Evolutionary conservation across 2,113 vertebrate species (phyloP), one percentile per base, ranked within the genome.

Genomic region (Merops nubicus): DNA sequence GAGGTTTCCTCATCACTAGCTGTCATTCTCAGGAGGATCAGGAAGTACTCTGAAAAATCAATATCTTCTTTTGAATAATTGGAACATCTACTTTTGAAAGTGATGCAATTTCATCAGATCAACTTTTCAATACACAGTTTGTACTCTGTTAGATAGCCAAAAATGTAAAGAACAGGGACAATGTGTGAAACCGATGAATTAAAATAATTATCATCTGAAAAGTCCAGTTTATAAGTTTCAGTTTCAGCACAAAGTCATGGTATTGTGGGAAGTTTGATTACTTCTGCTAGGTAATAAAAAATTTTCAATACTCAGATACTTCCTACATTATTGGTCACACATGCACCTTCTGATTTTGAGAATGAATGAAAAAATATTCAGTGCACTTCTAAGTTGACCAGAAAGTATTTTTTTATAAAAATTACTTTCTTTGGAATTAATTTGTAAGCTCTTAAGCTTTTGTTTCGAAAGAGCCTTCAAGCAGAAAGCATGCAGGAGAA

Each of bases 21-120:
- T 91, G 90, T 74, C 85, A 75, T 83, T 94, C 91, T 97, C 90
- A 53, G 85, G 77, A 96, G 80, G 51, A 74, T 69, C 64, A 80
- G 82, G 62, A 96, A 83, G 67, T 85, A 85, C 18, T 73, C 81
- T 4, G 25, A 87, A 93, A 97, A 97, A 96, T 88, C 56, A 54
- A 76, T 87, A 70, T 11, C 28, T 96, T 86, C 73, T 80, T 91
- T 91, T 94, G 89, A 94, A 74, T 75, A 94, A 96, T 79, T 57
- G 80, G 57, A 95, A 86, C 64, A 81, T 94, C 70, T 91, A 38
- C 56, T 91, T 92, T 92, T 91, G 62, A 64, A 94, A 93, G 15
- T 86, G 48, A 88, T 90, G 42, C 43, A 40, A 84, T 95, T 77
- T 86, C 15, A 70, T 79, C 8, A 11, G n/a, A 83, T 76, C 60